Evolutionary conservation across 2,113 vertebrate species (phyloP), one percentile per base, ranked within the genome.

Genomic region (Charina bottae): DNA sequence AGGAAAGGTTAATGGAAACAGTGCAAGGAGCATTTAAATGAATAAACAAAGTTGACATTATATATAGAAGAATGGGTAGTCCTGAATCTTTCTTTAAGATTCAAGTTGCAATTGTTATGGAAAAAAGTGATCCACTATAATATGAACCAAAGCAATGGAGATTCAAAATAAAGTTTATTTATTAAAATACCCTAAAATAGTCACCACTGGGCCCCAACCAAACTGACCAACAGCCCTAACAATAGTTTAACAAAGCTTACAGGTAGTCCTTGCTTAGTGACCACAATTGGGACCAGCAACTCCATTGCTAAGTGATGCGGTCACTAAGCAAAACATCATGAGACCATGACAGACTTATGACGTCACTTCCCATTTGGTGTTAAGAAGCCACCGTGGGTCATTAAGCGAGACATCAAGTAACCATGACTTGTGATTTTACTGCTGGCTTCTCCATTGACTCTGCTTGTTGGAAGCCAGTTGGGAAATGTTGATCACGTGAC

Each of bases 1-100:
- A 87, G 23, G 86, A 17, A 91, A 64, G 62, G 83, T 37, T 86
- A 86, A 91, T 54, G 12, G 85, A 86, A 91, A 55, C 49, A 56
- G 26, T 86, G 0, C 54, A 86, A 19, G 23, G 21, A 68, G 59
- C 64, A 64, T 91, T 37, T 64, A 68, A 86, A 64, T 56, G 46
- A 90, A 42, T 90, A 19, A 46, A 28, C 28, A 23, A 62, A 85
- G 42, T 84, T 62, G 58, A 62, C 56, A 37, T 85, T 46, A 90
- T 54, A 64, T 60, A 62, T 24, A 54, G 11, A 10, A 33, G 59
- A 64, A 46, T 49, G 19, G 2, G 78, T n/a, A 90, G 60, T 6
- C 33, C 23, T 4, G 15, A 90, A 15, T 84, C 46, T 13, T 49
- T 64, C 42, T 46, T 60, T 42, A 49, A 42, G 58, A 17, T 12